These are phyloP conservation scores for Albula goreensis DNA, from an alignment of 2,113 vertebrate genomes.

Conservation along the genomic window DNA sequence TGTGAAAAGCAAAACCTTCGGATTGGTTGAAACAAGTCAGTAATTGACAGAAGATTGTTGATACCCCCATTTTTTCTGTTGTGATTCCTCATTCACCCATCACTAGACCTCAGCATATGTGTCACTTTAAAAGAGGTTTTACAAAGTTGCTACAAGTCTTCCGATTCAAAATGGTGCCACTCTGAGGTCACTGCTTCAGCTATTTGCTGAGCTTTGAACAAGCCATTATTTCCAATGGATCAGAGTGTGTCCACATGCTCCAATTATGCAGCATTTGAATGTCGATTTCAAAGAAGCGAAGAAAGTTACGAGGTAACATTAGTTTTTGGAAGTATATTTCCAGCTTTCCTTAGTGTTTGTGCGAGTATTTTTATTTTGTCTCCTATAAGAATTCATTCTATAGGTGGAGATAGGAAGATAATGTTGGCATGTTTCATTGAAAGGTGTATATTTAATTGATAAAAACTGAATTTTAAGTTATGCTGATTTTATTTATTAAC, in stretches of 20 bases:
- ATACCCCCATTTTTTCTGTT: too few species aligned
- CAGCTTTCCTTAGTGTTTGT: neutral
- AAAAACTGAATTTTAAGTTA: neutral
- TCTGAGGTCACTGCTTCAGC: neutral
- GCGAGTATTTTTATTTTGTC: neutral
- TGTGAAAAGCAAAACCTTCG: too few species aligned
- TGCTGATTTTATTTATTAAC: neutral
- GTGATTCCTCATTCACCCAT: too few species aligned
- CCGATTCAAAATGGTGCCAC: slow-evolving; percentile 5
- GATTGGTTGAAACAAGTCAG: too few species aligned
- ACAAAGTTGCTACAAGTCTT: neutral
- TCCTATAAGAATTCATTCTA: neutral
- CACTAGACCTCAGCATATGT: neutral
- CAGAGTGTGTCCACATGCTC: neutral
- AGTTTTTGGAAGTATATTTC: neutral
- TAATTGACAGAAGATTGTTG: too few species aligned
- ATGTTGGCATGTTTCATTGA: neutral
- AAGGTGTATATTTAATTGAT: neutral
- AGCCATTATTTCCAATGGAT: neutral
- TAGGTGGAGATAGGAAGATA: neutral
- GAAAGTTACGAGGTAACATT: neutral
- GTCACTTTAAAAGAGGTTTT: neutral
- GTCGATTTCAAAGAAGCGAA: neutral
- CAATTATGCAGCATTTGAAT: neutral
- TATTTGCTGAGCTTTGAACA: too few species aligned